Base-by-base conservation (phyloP, 2,888 invertebrate species). In the Cloeon dipterum region DNA sequence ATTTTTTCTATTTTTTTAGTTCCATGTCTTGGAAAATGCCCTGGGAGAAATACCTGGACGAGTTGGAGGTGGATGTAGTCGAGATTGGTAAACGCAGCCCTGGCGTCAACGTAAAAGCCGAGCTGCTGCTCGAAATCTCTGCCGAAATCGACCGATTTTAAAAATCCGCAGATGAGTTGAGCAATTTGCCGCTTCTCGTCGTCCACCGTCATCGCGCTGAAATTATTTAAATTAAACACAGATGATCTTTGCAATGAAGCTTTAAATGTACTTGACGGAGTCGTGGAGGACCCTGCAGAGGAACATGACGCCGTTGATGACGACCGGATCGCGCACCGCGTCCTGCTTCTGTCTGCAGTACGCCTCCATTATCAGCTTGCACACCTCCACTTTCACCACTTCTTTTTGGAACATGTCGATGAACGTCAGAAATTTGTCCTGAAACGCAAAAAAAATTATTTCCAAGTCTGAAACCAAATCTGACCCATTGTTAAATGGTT, bases 231-330 rank as follows among this genome's bases (percentile, higher is more conserved):
- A 38, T 25, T 19, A 8, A 7, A 29, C 33, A 36, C n/a, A n/a
- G 1, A 16, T 3, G 29, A 29, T 10, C 14, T 35, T 11, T 5
- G 14, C 3, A 13, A 7, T 29, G 29, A 2, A 14, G 26, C 19
- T 36, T 37, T 20, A 10, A 35, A 37, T 11, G 56, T 61, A 86
- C 85, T 82, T 88, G 34, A 94, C 82, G 4, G 82, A 85, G 56
- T 96, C 91, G 53, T 96, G 93, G 47, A 96, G 66, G 44, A 79
- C 74, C 49, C 77, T 75, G 47, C 85, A 82, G 11, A 94, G 66
- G 51, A 81, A 79, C 74, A 88, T 81, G 34, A 93, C 61, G 38
- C 83, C 76, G 52, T 83, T 81, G 38, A 81, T 82, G 36, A 89
- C 72, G 25, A 91, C 78, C 20, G 82, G 79, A 58, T 93, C 89